These are phyloP conservation scores for Psittacus erithacus DNA, from an alignment of 2,113 vertebrate species.

Conservation along the genomic window DNA sequence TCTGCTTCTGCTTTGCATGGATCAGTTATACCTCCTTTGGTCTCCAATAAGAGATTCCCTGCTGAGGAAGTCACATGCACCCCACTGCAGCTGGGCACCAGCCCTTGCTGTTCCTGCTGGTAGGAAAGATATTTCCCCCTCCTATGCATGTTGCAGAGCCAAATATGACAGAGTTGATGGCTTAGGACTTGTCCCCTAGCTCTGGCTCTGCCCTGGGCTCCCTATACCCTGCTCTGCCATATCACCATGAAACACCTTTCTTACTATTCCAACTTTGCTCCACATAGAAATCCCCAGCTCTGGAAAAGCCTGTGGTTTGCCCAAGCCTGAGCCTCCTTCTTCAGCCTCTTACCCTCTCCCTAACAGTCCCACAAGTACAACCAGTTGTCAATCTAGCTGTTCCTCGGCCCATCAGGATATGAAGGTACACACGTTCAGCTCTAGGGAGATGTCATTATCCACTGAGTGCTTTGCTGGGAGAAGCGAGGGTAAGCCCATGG, in stretches of 20 bases:
- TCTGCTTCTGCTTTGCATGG: neutral
- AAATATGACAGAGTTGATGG: neutral
- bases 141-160: neutral
- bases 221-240: neutral
- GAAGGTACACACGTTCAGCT: neutral
- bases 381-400: slow-evolving; percentile 15
- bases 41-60: neutral
- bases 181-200: neutral
- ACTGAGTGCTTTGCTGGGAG: neutral
- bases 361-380: neutral
- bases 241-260: neutral
- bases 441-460: neutral
- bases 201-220: neutral
- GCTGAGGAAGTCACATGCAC: neutral
- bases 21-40: slow-evolving; percentile 12
- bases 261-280: neutral
- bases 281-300: neutral
- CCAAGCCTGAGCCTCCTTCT: neutral
- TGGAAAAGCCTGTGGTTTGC: neutral
- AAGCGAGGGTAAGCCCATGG: neutral
- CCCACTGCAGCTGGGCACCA: neutral
- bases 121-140: neutral
- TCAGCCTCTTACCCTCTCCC: neutral
- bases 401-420: neutral
- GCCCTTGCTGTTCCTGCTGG: neutral